These are phyloP conservation scores for Mystacides longicornis DNA, from an alignment of 2,888 invertebrate species.

Conservation along the genomic window DNA sequence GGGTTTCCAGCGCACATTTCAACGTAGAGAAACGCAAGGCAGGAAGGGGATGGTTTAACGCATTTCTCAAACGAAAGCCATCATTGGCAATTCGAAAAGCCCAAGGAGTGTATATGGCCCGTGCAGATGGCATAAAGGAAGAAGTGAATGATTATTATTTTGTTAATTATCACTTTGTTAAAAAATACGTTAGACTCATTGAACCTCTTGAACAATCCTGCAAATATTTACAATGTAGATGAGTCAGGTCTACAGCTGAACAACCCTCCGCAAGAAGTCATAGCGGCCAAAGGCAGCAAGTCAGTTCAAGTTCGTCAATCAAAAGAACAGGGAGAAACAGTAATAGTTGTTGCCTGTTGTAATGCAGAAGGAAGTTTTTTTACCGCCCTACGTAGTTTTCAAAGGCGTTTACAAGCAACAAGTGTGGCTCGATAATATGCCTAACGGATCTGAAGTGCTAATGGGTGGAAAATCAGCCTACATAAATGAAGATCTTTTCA, in stretches of 20 bases:
- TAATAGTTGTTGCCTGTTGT: slow-evolving; percentile 29
- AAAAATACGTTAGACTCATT: slow-evolving; percentile 20
- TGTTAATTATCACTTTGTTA: neutral
- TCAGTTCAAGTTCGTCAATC: slow-evolving; percentile 30
- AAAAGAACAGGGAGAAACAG: slow-evolving; percentile 30
- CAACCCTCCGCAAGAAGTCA: slow-evolving; percentile 32
- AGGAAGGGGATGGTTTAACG: neutral
- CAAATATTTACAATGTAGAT: slow-evolving; percentile 33
- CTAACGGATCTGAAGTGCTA: slow-evolving; percentile 21
- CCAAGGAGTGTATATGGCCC: neutral
- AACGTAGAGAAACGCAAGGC: neutral
- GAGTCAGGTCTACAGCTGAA: slow-evolving; percentile 34
- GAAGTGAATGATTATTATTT: neutral
- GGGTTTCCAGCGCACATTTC: neutral
- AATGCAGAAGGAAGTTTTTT: slow-evolving; percentile 29
- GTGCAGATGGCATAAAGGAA: neutral
- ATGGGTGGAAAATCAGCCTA: slow-evolving; percentile 27
- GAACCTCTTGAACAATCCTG: slow-evolving; percentile 29
- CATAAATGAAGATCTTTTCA: slow-evolving; percentile 25
- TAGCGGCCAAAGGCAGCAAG: slow-evolving; percentile 31
- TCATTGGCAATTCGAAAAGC: neutral
- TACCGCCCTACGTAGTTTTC: slow-evolving; percentile 28
- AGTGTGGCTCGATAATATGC: slow-evolving; percentile 27
- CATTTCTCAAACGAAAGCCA: neutral
- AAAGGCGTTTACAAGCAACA: slow-evolving; percentile 28